These are phyloP conservation scores for Orthosia gracilis DNA, from an alignment of 2,888 invertebrate species.

Conservation along the genomic window DNA sequence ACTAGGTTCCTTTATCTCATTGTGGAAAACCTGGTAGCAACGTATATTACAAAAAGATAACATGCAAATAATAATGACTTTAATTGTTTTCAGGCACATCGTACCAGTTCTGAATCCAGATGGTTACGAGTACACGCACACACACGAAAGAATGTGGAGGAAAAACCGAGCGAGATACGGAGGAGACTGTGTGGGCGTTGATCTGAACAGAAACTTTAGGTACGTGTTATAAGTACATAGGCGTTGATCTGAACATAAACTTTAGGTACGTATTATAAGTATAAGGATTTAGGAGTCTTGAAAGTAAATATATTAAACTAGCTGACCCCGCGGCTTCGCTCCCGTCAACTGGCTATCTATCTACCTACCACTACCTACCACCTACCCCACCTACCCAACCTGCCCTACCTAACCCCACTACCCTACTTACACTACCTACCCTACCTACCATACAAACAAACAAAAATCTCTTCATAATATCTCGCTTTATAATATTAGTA, in stretches of 20 bases:
- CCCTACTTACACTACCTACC: too few relatives aligned
- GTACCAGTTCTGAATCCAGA: slow-evolving; percentile 96
- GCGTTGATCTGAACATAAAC: slow-evolving; percentile 96
- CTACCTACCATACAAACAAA: too few relatives aligned
- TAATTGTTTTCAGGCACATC: slow-evolving; percentile 89
- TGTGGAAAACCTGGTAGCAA: background rate
- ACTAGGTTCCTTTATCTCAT: background rate
- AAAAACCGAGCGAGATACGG: slow-evolving; percentile 93
- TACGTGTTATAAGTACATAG: slow-evolving; percentile 79
- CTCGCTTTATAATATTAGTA: too few relatives aligned
- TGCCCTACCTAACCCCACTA: too few relatives aligned
- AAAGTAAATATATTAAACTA: too few relatives aligned
- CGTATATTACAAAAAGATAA: too few relatives aligned
- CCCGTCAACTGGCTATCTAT: too few relatives aligned
- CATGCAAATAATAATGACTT: background rate
- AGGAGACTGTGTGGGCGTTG: slow-evolving; percentile 94
- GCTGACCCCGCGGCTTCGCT: too few relatives aligned
- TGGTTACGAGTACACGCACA: slow-evolving; percentile 97
- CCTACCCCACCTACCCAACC: too few relatives aligned
- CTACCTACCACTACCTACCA: too few relatives aligned
- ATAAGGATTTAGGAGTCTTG: too few relatives aligned
- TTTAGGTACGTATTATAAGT: slow-evolving; percentile 91
- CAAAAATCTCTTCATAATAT: too few relatives aligned
- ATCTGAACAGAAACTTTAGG: slow-evolving; percentile 97
- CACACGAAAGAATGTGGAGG: slow-evolving; percentile 95